These are phyloP conservation scores for Eumeta japonica DNA, from an alignment of 1,140 invertebrate species.

Conservation along the genomic window DNA sequence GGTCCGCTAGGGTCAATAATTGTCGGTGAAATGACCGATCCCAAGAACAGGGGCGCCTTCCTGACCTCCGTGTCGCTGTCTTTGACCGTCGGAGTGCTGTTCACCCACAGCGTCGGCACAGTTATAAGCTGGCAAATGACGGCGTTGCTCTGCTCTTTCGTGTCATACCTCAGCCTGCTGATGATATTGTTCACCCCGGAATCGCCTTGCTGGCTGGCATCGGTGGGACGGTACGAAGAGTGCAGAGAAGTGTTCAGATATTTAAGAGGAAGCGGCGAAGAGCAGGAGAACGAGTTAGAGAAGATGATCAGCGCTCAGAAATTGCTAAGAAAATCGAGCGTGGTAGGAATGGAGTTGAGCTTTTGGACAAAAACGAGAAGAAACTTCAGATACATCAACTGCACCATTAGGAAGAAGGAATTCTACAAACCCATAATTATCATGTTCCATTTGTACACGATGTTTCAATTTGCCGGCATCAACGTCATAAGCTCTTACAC, in stretches of 20 bases:
- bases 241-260: constrained; percentile 36
- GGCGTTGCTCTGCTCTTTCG: constrained; percentile 37
- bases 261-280: constrained; percentile 27
- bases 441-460: constrained; percentile 39
- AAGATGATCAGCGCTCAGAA: constrained; percentile 36
- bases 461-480: constrained; percentile 49
- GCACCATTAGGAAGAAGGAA: constrained; percentile 35
- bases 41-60: constrained; percentile 38
- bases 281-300: constrained; percentile 34
- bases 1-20: constrained; percentile 44
- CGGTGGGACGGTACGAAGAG: constrained; percentile 37
- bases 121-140: constrained; percentile 41
- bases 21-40: constrained; percentile 51
- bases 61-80: constrained; percentile 42
- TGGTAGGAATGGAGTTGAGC: constrained; percentile 21
- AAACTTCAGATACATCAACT: constrained; percentile 25
- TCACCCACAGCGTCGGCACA: constrained; percentile 29
- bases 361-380: constrained; percentile 16
- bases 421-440: constrained; percentile 48
- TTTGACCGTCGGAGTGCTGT: constrained; percentile 38
- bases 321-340: constrained; percentile 28
- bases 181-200: constrained; percentile 41
- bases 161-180: constrained; percentile 33
- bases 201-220: constrained; percentile 41
- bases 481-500: constrained; percentile 47